phyloP scores from a whole-genome alignment of 2,113 vertebrate genomes.

The Hypanus sabinus region DNA sequence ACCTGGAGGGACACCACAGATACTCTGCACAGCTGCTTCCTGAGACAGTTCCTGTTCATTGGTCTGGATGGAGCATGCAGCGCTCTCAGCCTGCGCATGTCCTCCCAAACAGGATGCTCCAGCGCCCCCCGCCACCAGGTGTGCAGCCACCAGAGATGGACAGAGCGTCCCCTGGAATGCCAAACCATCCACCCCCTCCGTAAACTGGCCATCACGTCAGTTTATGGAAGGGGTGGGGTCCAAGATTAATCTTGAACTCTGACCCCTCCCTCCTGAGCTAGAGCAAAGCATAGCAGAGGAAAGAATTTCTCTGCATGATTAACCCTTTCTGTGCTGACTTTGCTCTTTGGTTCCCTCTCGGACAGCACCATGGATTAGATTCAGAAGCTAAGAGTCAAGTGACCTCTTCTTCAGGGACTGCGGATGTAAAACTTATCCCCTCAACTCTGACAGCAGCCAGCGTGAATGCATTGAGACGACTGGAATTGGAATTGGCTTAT shows the following conservation, averaged over 20 bases:
- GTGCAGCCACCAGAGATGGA: conserved; percentile 30
- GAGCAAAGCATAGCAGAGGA: not conserved
- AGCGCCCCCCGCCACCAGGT: conserved; percentile 47
- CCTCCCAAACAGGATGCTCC: conserved; percentile 57
- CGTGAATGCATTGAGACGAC: too few relatives aligned
- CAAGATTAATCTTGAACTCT: not conserved
- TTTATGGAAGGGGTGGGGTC: too few relatives aligned
- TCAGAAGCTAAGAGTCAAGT: rapidly evolving
- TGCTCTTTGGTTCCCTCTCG: not conserved
- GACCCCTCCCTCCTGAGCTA: not conserved
- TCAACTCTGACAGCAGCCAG: too few relatives aligned
- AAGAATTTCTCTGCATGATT: not conserved
- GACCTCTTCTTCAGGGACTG: not conserved
- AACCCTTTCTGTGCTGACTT: not conserved
- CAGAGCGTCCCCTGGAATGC: not conserved
- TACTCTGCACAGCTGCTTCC: conserved; percentile 64
- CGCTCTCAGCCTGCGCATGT: conserved; percentile 22
- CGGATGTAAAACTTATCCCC: too few relatives aligned
- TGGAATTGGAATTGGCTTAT: too few relatives aligned
- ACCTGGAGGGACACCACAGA: conserved; percentile 63
- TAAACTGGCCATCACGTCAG: not conserved
- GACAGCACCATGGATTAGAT: not conserved
- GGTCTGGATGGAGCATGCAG: conserved; percentile 33
- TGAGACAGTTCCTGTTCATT: conserved; percentile 59
- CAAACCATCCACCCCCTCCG: not conserved